Evolutionary conservation across 2,113 vertebrate species (phyloP).

Genomic region (Electrona antarctica): DNA sequence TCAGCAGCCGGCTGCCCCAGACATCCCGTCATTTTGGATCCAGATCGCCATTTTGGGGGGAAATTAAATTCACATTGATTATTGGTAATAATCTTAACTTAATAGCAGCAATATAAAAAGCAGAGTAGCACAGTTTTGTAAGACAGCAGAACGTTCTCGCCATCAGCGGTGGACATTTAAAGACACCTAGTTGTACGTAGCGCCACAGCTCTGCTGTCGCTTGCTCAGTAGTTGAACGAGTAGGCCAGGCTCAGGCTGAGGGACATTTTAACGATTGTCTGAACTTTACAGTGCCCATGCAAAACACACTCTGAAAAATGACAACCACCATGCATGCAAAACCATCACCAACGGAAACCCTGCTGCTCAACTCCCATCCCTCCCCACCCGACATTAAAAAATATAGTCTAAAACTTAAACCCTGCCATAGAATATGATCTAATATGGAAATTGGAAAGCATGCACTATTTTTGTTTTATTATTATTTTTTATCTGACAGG

Average conservation of each 20-base stretch:
- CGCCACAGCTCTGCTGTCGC: neutral
- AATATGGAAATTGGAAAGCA: constrained; percentile 7
- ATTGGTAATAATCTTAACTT: neutral
- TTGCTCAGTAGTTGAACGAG: neutral
- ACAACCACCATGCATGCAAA: constrained; percentile 41
- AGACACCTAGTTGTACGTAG: neutral
- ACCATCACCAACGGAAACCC: neutral
- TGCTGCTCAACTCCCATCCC: neutral
- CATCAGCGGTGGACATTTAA: neutral
- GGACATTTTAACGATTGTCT: constrained; percentile 45
- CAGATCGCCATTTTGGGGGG: neutral
- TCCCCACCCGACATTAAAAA: neutral
- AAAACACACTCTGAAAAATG: constrained; percentile 21
- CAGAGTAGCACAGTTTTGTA: neutral
- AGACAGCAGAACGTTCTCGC: neutral
- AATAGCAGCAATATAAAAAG: neutral
- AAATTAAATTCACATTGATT: neutral
- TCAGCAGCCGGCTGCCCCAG: neutral
- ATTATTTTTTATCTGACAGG: constrained; percentile 11
- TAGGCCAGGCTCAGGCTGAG: neutral
- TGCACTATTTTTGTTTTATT: neutral
- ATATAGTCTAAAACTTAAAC: constrained; percentile 1
- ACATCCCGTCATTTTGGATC: neutral
- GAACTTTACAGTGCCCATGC: constrained; percentile 55
- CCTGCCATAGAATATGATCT: constrained; percentile 2